These are phyloP conservation scores for Telmatherina bonti DNA, from an alignment of 2,797 vertebrate species.

Conservation along the genomic window DNA sequence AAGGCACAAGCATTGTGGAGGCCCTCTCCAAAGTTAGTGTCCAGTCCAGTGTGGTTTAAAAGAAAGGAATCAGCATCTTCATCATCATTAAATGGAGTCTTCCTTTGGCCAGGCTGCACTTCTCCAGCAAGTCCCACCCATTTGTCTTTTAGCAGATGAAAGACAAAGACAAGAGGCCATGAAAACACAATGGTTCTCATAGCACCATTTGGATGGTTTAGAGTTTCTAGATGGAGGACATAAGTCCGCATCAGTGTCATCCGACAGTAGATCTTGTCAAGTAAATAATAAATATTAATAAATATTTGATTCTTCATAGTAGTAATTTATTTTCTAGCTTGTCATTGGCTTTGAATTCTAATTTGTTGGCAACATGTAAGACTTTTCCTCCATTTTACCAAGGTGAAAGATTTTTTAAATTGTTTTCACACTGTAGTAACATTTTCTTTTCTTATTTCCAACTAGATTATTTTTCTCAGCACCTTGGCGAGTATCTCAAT, in stretches of 20 bases:
- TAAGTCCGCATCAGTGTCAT: not conserved
- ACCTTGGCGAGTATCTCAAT: slow-evolving; percentile 91
- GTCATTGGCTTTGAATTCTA: slow-evolving; percentile 2
- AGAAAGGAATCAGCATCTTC: not conserved
- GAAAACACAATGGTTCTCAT: not conserved
- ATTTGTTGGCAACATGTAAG: slow-evolving; percentile 2
- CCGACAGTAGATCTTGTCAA: not conserved
- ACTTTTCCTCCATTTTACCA: slow-evolving; percentile 6
- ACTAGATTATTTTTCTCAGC: slow-evolving; percentile 94
- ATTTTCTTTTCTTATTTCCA: slow-evolving; percentile 28
- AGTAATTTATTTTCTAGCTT: not conserved
- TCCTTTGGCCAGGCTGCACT: not conserved
- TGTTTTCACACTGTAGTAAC: slow-evolving; percentile 4
- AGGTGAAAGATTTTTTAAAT: not conserved
- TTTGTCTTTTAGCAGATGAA: not conserved
- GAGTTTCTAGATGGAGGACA: not conserved
- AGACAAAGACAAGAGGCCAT: not conserved
- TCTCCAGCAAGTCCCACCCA: not conserved
- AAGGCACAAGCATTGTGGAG: not conserved
- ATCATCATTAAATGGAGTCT: not conserved
- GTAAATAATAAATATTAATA: not conserved
- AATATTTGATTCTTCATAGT: not conserved
- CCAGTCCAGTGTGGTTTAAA: not conserved
- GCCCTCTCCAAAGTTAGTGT: not conserved
- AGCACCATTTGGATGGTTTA: not conserved